These are phyloP conservation scores for Pollenia griseotomentosa DNA, from an alignment of 2,888 invertebrate species.

Conservation along the genomic window DNA sequence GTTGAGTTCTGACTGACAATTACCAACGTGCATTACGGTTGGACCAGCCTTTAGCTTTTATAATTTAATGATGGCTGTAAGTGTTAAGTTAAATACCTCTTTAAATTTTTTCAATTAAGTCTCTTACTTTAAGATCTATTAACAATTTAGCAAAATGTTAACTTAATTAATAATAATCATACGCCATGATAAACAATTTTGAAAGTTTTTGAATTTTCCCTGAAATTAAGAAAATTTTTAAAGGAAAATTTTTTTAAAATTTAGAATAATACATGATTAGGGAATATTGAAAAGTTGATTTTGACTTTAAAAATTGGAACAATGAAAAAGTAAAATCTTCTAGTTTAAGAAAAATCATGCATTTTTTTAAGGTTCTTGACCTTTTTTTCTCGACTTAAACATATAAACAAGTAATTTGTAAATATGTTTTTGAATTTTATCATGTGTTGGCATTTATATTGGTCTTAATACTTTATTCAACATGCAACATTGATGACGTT, in stretches of 20 bases:
- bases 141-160: background rate
- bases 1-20: too few relatives aligned
- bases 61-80: background rate
- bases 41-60: too few relatives aligned
- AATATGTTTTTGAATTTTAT: constrained; percentile 35
- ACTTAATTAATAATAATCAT: constrained; percentile 22
- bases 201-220: background rate
- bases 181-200: background rate
- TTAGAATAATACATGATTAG: too few relatives aligned
- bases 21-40: too few relatives aligned
- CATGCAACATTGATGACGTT: constrained; percentile 74
- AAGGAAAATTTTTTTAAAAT: too few relatives aligned
- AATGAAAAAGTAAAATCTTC: too few relatives aligned
- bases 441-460: constrained; percentile 55
- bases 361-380: constrained; percentile 51
- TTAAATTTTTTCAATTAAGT: background rate
- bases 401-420: constrained; percentile 21
- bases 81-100: background rate
- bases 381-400: background rate
- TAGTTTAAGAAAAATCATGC: background rate
- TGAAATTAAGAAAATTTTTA: background rate
- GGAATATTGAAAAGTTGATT: too few relatives aligned
- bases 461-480: constrained; percentile 47
- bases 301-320: too few relatives aligned
- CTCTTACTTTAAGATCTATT: background rate